Evolutionary conservation across 2,888 invertebrate species (phyloP).

Genomic region (Diarsia dahlii): DNA sequence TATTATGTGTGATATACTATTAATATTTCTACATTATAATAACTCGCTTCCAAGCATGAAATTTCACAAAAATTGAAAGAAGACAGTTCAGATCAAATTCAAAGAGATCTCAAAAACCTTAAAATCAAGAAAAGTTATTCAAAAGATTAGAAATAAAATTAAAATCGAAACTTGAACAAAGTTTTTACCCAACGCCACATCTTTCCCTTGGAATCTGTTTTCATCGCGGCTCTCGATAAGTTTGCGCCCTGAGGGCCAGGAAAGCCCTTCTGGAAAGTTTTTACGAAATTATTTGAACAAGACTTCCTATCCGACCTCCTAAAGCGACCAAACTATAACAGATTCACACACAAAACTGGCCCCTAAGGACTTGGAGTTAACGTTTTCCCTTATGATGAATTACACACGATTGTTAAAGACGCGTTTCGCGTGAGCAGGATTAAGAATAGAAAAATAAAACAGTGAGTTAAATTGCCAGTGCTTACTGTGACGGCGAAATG

Average conservation of each 20-base stretch:
- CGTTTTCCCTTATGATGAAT: constrained; percentile 67
- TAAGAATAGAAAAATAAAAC: constrained; percentile 68
- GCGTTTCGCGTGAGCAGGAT: constrained; percentile 71
- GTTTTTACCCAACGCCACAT: constrained; percentile 67
- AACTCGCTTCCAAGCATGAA: not conserved
- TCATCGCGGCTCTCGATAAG: constrained; percentile 80
- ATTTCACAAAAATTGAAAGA: not conserved
- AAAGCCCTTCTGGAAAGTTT: constrained; percentile 85
- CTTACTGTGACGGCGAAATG: constrained; percentile 62
- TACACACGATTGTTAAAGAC: constrained; percentile 69
- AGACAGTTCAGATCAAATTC: constrained; percentile 2
- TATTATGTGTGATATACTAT: not conserved
- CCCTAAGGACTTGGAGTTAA: constrained; percentile 69
- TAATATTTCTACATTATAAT: not conserved
- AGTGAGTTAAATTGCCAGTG: constrained; percentile 63
- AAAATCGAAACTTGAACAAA: constrained; percentile 47
- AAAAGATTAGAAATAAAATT: constrained; percentile 49
- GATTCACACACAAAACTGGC: constrained; percentile 73
- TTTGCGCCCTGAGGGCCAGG: constrained; percentile 80
- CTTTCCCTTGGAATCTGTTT: constrained; percentile 68
- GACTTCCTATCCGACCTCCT: constrained; percentile 67
- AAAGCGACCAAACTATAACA: constrained; percentile 67
- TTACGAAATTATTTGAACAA: constrained; percentile 88
- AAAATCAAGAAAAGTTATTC: constrained; percentile 36
- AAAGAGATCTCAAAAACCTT: not conserved